Evolutionary conservation across 2,113 vertebrate genomes (phyloP), one percentile per base, ranked within the genome.

Genomic region (Sterna hirundo): DNA sequence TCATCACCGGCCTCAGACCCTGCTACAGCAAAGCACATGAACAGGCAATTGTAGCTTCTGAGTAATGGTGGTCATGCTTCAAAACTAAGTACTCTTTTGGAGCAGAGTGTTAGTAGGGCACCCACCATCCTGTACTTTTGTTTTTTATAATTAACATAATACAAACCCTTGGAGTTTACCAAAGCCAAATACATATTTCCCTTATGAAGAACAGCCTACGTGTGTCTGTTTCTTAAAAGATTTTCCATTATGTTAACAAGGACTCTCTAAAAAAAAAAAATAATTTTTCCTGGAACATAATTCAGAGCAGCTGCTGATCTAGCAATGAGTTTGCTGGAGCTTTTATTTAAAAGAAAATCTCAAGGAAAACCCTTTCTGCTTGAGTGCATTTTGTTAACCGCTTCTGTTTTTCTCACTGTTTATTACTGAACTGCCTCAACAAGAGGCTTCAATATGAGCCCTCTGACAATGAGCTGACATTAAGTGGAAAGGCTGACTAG

Each of bases 261-360:
- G 78, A 57, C 58, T 34, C 68, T 83, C 52, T 75, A 82, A 96
- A 82, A 96, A 82, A 96, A 80, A 60, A 81, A 93, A 82, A 46
- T 27, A 0, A 22, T 70, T 92, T 90, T 47, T 25, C 36, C 54
- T 42, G 30, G 16, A 83, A 76, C 30, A 3, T 34, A 90, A 86
- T 66, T 92, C 76, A 62, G 47, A 91, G 74, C 54, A 94, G 83
- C 64, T 81, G 81, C 60, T 78, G 88, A 90, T 76, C n/a, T 25
- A 92, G 65, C 57, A 77, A 34, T 2, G 26, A 77, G 34, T 32
- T 83, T 86, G 49, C 14, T 36, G 47, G 17, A 83, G 52, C 16
- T 93, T 92, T 83, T 86, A 58, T 66, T 90, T 93, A 52, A 86
- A 85, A 90, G 6, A 30, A 88, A 82, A 52, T 23, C 69, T 91